phyloP scores from a whole-genome alignment of 2,888 invertebrate genomes.

The Pollenia labialis region DNA sequence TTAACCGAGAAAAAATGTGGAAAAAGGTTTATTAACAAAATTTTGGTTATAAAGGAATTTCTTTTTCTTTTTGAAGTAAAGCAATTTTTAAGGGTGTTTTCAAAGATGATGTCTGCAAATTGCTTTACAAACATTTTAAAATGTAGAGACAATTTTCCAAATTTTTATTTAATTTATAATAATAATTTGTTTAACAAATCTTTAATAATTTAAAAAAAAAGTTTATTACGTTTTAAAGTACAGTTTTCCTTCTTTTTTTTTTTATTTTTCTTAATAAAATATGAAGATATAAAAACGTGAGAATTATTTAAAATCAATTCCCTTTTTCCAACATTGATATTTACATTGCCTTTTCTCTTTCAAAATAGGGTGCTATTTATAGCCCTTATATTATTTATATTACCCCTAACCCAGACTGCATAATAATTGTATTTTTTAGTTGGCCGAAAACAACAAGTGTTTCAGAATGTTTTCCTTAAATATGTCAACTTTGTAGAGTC shows the following conservation, averaged over 20 bases:
- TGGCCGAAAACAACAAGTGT: slow-evolving; percentile 60
- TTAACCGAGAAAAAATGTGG: slow-evolving; percentile 61
- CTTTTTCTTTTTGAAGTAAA: slow-evolving; percentile 20
- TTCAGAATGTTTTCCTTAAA: slow-evolving; percentile 38
- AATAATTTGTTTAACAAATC: background rate
- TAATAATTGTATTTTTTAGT: slow-evolving; percentile 52
- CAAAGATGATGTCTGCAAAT: slow-evolving; percentile 38
- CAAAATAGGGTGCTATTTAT: slow-evolving; percentile 48
- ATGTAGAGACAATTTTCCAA: background rate
- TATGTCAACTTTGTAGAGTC: slow-evolving; percentile 67
- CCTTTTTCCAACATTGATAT: background rate
- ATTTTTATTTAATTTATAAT: slow-evolving; percentile 6
- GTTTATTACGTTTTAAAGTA: background rate
- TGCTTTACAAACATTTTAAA: background rate
- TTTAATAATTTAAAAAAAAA: slow-evolving; percentile 4
- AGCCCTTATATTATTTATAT: slow-evolving; percentile 62
- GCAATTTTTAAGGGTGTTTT: slow-evolving; percentile 37
- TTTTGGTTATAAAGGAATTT: slow-evolving; percentile 39
- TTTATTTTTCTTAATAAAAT: too few species aligned
- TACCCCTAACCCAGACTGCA: slow-evolving; percentile 57
- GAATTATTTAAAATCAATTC: slow-evolving; percentile 67
- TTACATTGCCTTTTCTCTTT: background rate
- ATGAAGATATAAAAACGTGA: slow-evolving; percentile 50
- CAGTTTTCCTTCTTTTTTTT: slow-evolving; percentile 4
- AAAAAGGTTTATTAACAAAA: slow-evolving; percentile 41